Percentiles rank a stretch among this genome's conserved stretches.
Conservation (phyloP, 2,888 invertebrate species). For the Drosophila trichaetosa region DNA sequence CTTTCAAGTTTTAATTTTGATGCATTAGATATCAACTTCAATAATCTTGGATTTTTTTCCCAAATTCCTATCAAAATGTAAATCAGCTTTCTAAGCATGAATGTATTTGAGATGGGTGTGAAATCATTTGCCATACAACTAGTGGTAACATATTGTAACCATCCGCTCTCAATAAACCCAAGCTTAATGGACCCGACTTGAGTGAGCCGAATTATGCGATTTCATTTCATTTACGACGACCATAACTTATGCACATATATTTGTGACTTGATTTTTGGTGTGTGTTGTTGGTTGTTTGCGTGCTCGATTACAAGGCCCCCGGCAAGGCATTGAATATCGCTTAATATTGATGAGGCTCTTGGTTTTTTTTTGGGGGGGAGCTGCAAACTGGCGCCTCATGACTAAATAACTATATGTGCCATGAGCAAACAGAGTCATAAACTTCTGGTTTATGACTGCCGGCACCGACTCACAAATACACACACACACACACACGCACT, state of each 20-base stretch:
- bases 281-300: constrained; percentile 32
- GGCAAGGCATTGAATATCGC: constrained; percentile 67
- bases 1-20: neutral
- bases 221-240: constrained; percentile 69
- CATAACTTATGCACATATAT: constrained; percentile 78
- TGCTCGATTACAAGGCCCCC: constrained; percentile 62
- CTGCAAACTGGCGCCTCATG: constrained; percentile 43
- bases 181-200: constrained; percentile 28
- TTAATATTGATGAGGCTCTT: constrained; percentile 73
- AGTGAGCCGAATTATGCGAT: constrained; percentile 48
- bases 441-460: constrained; percentile 68
- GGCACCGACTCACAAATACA: constrained; percentile 20
- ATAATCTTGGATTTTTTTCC: constrained; percentile 2
- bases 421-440: constrained; percentile 79
- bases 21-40: neutral
- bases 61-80: constrained; percentile 22
- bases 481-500: constrained; percentile 8
- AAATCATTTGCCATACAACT: constrained; percentile 28
- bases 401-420: constrained; percentile 58
- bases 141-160: constrained; percentile 20
- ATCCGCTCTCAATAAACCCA: constrained; percentile 17
- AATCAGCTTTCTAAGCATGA: constrained; percentile 28
- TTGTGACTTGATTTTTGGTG: constrained; percentile 64
- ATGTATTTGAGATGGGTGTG: constrained; percentile 21
- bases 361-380: constrained; percentile 5